Evolutionary conservation across 2,797 vertebrate genomes (phyloP), one percentile per base, ranked within the genome.

Genomic region (Lemur catta): DNA sequence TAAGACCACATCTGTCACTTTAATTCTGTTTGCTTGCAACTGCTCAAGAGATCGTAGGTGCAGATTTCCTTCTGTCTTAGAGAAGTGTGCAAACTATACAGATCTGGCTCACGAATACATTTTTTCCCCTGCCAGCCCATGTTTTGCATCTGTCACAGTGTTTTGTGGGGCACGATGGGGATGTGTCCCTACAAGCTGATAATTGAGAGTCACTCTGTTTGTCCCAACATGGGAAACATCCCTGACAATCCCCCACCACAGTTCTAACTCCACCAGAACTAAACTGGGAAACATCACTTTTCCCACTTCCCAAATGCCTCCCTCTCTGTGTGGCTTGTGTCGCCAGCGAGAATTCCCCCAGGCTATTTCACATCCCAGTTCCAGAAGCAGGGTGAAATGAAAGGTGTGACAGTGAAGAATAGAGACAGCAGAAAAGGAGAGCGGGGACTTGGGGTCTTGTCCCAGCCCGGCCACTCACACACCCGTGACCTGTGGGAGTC

Each of bases 301-400:
- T 81, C 57, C 61, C 88, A 41, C 82, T 92, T 97, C 46, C 28
- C 94, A 1, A 94, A 79, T 95, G 63, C 82, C 88, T 97, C 76
- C 74, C 85, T 76, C 52, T 94, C 10, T 63, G 6, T 33, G 24
- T 26, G 46, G 26, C 59, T 67, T 43, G 11, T 52, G 84, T 52
- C 30, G 6, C 20, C 55, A n/a, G 52, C 28, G 72, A 69, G 28
- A 75, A 24, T 13, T 35, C 67, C n/a, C 35, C 48, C 48, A 17
- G n/a, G n/a, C 24, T 20, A 0, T 65, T 57, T 71, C 35, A 50
- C 28, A 43, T 24, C 7, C 52, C 79, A 90, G 75, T 55, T 75
- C 43, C 4, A 6, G 35, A 65, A 35, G 13, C 84, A 0, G 0
- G 15, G 17, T 88, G 69, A 97, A 67, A 76, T 88, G 69, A 97